phyloP scores from a whole-genome alignment of 2,888 invertebrate species.

The Amphipoea oculea region DNA sequence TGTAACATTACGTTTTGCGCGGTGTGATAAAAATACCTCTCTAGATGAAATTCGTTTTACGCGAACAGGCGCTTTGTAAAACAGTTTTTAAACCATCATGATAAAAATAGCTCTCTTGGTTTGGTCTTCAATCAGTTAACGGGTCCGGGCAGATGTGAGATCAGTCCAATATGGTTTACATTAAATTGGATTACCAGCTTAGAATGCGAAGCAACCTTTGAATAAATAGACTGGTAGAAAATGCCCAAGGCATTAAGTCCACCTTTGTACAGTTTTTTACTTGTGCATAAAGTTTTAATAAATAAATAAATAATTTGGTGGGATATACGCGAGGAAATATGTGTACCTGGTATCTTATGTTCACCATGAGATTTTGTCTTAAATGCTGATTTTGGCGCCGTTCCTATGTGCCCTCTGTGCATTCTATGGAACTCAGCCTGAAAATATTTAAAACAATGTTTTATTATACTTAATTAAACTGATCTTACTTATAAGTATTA shows the following conservation, averaged over 20 bases:
- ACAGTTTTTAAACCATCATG: constrained; percentile 14
- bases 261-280: too few species aligned
- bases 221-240: too few species aligned
- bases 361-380: constrained; percentile 77
- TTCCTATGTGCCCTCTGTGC: constrained; percentile 95
- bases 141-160: background rate
- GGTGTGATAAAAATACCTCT: background rate
- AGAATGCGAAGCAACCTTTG: too few species aligned
- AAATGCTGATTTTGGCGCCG: constrained; percentile 91
- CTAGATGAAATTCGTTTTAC: background rate
- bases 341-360: constrained; percentile 88
- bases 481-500: background rate
- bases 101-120: constrained; percentile 28
- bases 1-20: background rate
- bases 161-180: background rate
- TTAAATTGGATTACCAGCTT: background rate
- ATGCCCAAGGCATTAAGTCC: too few species aligned
- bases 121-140: constrained; percentile 7
- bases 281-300: too few species aligned
- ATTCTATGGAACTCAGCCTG: constrained; percentile 95
- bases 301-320: too few species aligned
- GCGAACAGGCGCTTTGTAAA: background rate
- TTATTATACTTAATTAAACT: background rate
- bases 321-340: too few species aligned
- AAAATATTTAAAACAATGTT: constrained; percentile 50